Evolutionary conservation across 2,113 vertebrate genomes (phyloP).

Genomic region (Chloroceryle aenea): DNA sequence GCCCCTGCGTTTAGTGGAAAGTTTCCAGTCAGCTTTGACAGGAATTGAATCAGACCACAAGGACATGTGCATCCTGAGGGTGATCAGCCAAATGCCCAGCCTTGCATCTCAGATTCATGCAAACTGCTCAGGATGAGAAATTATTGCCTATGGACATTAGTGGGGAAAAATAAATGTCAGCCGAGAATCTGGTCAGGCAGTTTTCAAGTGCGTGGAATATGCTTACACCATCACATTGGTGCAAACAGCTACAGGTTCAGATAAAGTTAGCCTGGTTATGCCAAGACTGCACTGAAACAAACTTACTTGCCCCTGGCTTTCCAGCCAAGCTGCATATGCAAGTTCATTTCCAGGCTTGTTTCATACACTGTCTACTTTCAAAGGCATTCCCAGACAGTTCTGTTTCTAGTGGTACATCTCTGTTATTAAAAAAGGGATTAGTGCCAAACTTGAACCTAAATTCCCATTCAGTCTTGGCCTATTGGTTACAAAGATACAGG

Average conservation of each 20-base stretch:
- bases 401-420: not conserved
- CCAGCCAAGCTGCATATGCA: not conserved
- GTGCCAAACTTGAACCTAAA: not conserved
- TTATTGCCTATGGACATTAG: not conserved
- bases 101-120: not conserved
- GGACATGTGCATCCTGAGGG: not conserved
- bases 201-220: not conserved
- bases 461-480: not conserved
- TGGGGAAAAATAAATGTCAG: not conserved
- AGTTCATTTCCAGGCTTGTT: not conserved
- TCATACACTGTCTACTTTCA: not conserved
- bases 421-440: not conserved
- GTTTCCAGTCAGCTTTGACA: not conserved
- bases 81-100: not conserved
- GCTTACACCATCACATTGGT: not conserved
- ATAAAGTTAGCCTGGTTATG: not conserved
- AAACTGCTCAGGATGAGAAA: not conserved
- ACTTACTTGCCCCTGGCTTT: not conserved
- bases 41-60: not conserved
- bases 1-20: not conserved
- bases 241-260: not conserved
- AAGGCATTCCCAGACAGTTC: not conserved
- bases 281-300: not conserved
- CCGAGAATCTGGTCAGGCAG: not conserved
- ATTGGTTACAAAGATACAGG: not conserved